Conservation (phyloP, 2,113 vertebrate genomes). For the Spheniscus mendiculus region DNA sequence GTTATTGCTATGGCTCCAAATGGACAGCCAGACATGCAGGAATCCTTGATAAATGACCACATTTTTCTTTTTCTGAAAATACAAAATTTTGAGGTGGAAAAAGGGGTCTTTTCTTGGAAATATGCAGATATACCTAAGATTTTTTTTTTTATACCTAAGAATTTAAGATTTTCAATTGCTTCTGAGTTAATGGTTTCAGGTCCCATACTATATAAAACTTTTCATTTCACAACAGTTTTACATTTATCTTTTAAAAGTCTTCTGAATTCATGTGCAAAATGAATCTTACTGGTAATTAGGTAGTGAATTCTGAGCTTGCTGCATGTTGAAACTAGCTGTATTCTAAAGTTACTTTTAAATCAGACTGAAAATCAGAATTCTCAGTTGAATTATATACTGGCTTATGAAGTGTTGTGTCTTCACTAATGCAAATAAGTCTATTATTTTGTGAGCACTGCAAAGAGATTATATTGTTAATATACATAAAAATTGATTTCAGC, state of each 20-base stretch:
- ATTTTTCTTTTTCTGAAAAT: background rate
- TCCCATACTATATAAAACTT: background rate
- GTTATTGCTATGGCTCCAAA: background rate
- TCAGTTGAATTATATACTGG: slow-evolving; percentile 8
- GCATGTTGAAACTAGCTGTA: background rate
- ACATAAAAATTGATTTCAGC: background rate
- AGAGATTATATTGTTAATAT: background rate
- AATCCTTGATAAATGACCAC: background rate
- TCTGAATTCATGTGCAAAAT: background rate
- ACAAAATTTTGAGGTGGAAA: background rate
- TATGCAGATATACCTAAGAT: background rate
- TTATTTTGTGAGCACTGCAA: background rate
- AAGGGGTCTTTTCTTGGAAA: background rate
- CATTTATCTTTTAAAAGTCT: background rate
- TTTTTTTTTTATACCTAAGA: background rate
- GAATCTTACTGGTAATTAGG: background rate
- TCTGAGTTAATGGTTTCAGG: background rate
- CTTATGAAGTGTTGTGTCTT: slow-evolving; percentile 38
- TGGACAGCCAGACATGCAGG: background rate
- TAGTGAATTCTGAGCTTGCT: background rate
- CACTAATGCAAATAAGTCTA: background rate
- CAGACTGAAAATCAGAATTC: slow-evolving; percentile 23
- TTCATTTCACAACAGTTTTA: background rate
- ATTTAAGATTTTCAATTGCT: background rate
- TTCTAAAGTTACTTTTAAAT: background rate